Evolutionary conservation across 2,113 vertebrate genomes (phyloP).

Genomic region (Psittacula cyanocephala): DNA sequence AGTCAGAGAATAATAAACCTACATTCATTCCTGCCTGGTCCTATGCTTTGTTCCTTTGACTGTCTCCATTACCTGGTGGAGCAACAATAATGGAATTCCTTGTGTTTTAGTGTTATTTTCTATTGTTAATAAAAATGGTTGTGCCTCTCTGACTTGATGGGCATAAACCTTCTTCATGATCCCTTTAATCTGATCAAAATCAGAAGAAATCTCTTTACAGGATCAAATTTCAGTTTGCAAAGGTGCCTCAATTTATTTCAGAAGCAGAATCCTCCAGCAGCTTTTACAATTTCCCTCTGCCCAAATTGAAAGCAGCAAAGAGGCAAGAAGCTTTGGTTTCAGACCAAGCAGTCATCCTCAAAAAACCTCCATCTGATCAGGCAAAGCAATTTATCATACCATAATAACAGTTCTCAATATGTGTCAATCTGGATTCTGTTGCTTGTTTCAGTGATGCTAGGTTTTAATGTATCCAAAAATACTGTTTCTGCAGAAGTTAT

Average conservation of each 20-base stretch:
- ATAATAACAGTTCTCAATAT: background rate
- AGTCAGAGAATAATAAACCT: background rate
- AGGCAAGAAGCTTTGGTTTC: background rate
- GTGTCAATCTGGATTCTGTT: background rate
- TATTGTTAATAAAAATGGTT: background rate
- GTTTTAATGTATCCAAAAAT: background rate
- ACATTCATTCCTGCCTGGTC: background rate
- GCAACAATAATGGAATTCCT: background rate
- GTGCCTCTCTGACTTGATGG: background rate
- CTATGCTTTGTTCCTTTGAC: background rate
- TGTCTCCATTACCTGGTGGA: background rate
- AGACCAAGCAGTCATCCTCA: background rate
- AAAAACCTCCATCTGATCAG: background rate
- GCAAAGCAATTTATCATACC: background rate
- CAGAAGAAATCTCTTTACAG: background rate
- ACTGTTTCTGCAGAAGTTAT: background rate
- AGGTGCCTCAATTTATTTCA: background rate
- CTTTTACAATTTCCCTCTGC: background rate
- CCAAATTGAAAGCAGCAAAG: background rate
- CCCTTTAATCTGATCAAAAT: background rate
- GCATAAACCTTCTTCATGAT: background rate
- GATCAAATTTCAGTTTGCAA: background rate
- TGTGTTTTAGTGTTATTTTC: background rate
- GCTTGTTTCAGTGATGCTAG: background rate
- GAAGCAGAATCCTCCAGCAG: background rate